Base-by-base conservation (phyloP, 2,797 vertebrate species). In the Esox masquinongy region DNA sequence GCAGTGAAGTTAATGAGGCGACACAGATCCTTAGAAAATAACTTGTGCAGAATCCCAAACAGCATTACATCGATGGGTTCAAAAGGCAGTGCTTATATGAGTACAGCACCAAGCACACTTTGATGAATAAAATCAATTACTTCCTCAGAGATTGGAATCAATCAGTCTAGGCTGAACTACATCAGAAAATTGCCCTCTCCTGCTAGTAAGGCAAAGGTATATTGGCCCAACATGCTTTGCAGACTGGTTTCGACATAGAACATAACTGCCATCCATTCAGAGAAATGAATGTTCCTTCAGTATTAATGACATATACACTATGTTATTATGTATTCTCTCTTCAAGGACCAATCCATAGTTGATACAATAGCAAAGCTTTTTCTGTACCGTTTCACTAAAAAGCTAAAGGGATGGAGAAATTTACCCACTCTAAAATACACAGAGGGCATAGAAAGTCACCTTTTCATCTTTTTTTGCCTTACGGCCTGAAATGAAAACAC, bases 71-170 rank as follows among this genome's bases (percentile, higher is more conserved):
- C 72, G 66, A 68, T 74, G 50, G 26, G 39, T 59, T 82, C 67
- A 70, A 77, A 67, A 64, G 29, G 56, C 15, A 26, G 64, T 78
- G 61, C 79, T 79, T 77, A 76, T 78, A 43, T 68, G 68, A 59
- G 49, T 64, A 49, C 19, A 51, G 74, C 66, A 11, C 70, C 74
- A 22, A 29, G 71, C 29, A 64, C 6, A 49, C 72, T 87, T 83
- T 86, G 79, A 81, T 77, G 71, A 79, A 75, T 76, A 77, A 79
- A 81, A 81, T 77, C 73, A 75, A 79, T 82, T 56, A 61, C 73
- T 83, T 75, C 36, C 56, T 74, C 12, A 31, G 71, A 75, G 72
- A 78, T 76, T 74, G 56, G 70, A 70, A 80, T 77, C 61, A 51
- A 64, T n/a, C 50, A 66, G 29, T 74, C 72, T 19, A 72, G 26